These are phyloP conservation scores for Masticophis lateralis DNA, from an alignment of 2,797 vertebrate species.

Conservation along the genomic window DNA sequence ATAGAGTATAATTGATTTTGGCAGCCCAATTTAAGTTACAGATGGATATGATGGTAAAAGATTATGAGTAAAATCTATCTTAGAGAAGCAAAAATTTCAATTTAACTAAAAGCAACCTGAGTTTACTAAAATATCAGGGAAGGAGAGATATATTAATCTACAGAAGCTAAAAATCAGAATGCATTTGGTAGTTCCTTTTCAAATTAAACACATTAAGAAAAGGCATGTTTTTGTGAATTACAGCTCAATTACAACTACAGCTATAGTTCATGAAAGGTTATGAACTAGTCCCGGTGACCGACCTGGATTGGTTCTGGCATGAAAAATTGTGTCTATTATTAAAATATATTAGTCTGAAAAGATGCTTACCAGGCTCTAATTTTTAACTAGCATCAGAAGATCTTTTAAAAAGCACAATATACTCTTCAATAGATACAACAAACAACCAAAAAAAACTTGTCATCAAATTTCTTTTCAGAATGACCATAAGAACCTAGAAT, in stretches of 20 bases:
- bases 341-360: background rate
- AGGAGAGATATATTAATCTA: background rate
- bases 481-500: background rate
- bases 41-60: background rate
- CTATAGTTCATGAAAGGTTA: background rate
- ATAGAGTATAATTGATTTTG: background rate
- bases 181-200: background rate
- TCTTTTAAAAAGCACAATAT: background rate
- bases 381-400: background rate
- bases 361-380: background rate
- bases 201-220: background rate
- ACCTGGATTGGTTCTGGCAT: background rate
- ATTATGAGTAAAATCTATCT: background rate
- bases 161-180: background rate
- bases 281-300: background rate
- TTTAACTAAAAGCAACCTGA: background rate
- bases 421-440: background rate
- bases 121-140: background rate
- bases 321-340: background rate
- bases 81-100: background rate
- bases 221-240: background rate
- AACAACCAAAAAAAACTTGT: background rate
- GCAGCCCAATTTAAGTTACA: background rate
- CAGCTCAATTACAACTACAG: background rate
- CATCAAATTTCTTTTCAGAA: constrained; percentile 5